Evolutionary conservation across 2,888 invertebrate genomes (phyloP).

Genomic region (Athalia cordata): DNA sequence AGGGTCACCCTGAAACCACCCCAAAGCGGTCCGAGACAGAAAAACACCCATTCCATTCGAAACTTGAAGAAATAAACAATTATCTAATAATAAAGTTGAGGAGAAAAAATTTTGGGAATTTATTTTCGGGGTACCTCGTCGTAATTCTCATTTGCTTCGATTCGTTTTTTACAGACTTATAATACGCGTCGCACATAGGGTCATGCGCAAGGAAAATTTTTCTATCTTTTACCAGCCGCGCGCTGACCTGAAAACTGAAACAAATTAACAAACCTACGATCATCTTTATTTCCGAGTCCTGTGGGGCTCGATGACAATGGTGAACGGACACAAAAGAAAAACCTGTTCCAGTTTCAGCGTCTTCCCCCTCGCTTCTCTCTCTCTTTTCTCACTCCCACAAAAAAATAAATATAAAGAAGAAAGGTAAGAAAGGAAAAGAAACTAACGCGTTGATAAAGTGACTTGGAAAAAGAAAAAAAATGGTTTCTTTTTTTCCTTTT

Average conservation of each 20-base stretch:
- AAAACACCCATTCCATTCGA: too few species aligned
- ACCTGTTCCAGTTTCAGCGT: constrained; percentile 34
- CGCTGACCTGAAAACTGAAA: too few species aligned
- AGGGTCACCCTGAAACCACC: constrained; percentile 23
- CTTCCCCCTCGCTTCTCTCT: not conserved
- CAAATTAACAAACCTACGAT: not conserved
- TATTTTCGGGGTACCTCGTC: too few species aligned
- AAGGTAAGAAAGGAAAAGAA: not conserved
- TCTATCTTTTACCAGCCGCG: too few species aligned
- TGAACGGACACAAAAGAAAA: not conserved
- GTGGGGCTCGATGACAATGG: constrained; percentile 32
- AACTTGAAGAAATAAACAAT: too few species aligned
- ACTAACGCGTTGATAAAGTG: constrained; percentile 31
- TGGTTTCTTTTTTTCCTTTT: too few species aligned
- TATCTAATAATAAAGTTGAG: too few species aligned
- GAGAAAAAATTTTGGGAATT: too few species aligned
- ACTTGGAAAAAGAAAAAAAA: constrained; percentile 27
- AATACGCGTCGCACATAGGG: too few species aligned
- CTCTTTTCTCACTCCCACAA: not conserved
- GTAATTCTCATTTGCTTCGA: too few species aligned
- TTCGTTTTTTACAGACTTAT: too few species aligned
- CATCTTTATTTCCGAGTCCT: constrained; percentile 32
- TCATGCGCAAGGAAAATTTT: too few species aligned
- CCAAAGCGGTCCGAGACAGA: not conserved
- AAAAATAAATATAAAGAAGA: not conserved